These are phyloP conservation scores for Romanogobio albipinnatus DNA, from an alignment of 2,113 vertebrate species.

Conservation along the genomic window DNA sequence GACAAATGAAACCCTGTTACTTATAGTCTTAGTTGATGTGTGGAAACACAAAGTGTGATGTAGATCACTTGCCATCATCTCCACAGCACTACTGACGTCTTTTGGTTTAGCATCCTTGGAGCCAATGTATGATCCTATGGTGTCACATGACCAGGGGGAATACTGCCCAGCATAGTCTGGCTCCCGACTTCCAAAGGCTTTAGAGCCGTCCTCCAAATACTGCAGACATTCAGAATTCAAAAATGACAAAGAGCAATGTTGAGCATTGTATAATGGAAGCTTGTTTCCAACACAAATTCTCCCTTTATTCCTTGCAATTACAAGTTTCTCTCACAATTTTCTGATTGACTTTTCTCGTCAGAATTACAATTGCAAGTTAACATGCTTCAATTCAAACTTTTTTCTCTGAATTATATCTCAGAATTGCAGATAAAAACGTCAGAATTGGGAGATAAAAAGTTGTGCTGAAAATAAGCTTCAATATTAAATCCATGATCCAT, in stretches of 20 bases:
- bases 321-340: too few species aligned
- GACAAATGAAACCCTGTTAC: background rate
- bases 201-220: slow-evolving; percentile 92
- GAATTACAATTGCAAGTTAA: too few species aligned
- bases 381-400: too few species aligned
- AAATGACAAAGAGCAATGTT: background rate
- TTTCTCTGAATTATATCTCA: too few species aligned
- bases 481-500: background rate
- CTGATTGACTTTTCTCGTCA: too few species aligned
- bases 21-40: background rate
- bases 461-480: background rate
- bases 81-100: slow-evolving; percentile 86
- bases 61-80: slow-evolving; percentile 86
- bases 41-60: background rate
- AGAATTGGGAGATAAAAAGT: too few species aligned
- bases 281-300: too few species aligned
- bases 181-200: slow-evolving; percentile 87
- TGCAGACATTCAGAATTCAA: slow-evolving; percentile 63
- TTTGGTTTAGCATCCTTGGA: slow-evolving; percentile 98
- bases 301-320: too few species aligned
- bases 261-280: background rate
- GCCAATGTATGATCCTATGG: slow-evolving; percentile 97
- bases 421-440: too few species aligned
- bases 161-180: slow-evolving; percentile 93
- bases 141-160: slow-evolving; percentile 98